Evolutionary conservation across 2,888 invertebrate genomes (phyloP), one percentile per base, ranked within the genome.

Genomic region (Cheilosia scutellata): DNA sequence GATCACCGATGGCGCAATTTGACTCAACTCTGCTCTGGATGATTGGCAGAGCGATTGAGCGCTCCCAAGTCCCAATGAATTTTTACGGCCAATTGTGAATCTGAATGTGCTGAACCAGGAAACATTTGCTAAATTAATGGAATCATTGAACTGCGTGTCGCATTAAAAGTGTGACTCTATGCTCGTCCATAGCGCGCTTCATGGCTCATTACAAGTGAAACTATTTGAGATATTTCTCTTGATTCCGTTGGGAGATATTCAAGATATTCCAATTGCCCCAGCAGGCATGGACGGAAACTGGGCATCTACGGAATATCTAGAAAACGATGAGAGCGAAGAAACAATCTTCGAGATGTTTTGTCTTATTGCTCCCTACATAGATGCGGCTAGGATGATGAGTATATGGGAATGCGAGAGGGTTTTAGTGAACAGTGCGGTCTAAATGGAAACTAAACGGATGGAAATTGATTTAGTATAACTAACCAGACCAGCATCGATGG

Each of bases 131-230:
- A 55, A 79, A 83, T 74, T 79, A 83, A 84, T 79, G 79, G 68
- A 84, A 83, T 79, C 74, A 37, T 79, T 83, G 83, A 78, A 84
- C 83, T 79, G 83, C 58, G 74, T 84, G 79, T 84, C 79, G 70
- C 74, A 79, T 63, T 63, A 74, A 51, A 70, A 75, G 74, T 79
- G 74, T 79, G 79, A 84, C 83, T 20, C 20, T 78, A 37, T 6
- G 25, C 49, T 51, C 49, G 33, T 33, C 49, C 42, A 37, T 53
- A 20, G 60, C 13, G 62, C 60, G 62, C 60, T 66, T 77, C 71
- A 77, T 77, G 82, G 60, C 66, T 82, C 82, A 77, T 77, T 77
- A 66, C 66, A 72, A 82, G 77, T 77, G 77, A 77, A 66, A 71
- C 82, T 53, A 82, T 71, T 82, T 63, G 9, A 82, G 20, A 42